These are phyloP conservation scores for Scalopus aquaticus DNA, from an alignment of 2,113 vertebrate genomes.

Conservation along the genomic window DNA sequence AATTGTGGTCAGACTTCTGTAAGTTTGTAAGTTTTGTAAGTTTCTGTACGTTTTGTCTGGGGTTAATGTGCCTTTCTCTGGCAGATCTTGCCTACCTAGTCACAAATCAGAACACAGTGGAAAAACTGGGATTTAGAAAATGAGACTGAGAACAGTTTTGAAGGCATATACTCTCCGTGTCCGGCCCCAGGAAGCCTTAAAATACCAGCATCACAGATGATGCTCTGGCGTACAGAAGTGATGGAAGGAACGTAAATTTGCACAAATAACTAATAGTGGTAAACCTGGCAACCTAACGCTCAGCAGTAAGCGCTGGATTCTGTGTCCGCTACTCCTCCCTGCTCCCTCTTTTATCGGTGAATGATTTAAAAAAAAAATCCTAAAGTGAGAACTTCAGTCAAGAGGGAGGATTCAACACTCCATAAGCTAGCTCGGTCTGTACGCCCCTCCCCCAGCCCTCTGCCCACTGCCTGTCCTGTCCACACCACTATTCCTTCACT, in stretches of 20 bases:
- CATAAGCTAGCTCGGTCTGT: accelerated
- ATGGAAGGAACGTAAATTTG: neutral
- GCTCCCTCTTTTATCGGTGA: neutral
- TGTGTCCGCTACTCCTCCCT: neutral
- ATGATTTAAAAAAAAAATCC: neutral
- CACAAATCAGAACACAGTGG: neutral
- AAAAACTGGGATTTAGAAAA: conserved; percentile 27
- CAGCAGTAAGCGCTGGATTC: neutral
- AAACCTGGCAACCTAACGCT: neutral
- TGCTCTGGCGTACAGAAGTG: neutral
- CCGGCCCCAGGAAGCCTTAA: neutral
- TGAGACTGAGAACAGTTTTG: neutral
- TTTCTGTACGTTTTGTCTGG: conserved; percentile 45
- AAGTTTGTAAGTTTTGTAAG: no score
- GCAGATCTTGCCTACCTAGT: neutral
- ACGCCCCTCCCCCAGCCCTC: no score
- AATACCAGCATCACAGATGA: neutral
- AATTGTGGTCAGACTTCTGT: neutral
- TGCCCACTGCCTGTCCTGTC: accelerated
- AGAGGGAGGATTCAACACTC: neutral
- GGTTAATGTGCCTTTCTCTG: conserved; percentile 50
- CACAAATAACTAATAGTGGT: neutral
- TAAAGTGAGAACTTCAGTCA: neutral
- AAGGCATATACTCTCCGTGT: neutral
- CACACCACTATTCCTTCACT: neutral